Percentiles rank a stretch among this genome's conserved stretches.
Evolutionary conservation across 1,140 invertebrate species (phyloP).

Genomic region (Holotrichia oblita): DNA sequence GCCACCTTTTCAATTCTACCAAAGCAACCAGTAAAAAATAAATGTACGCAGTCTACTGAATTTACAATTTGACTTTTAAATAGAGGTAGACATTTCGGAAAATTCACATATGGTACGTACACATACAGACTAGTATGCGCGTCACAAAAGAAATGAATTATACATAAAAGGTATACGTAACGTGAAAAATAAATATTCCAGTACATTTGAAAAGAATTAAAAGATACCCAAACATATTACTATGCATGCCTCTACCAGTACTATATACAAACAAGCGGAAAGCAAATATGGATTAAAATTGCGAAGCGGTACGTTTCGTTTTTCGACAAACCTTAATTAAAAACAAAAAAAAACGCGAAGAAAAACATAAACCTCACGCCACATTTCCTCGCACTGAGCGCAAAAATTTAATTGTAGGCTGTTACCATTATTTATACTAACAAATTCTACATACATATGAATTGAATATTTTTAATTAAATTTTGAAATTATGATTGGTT

Average conservation of each 20-base stretch:
- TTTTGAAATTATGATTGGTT: too few species aligned
- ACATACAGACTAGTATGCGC: too few species aligned
- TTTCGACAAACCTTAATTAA: conserved; percentile 2
- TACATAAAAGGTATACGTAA: conserved; percentile 6
- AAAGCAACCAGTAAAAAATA: too few species aligned
- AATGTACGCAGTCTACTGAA: too few species aligned
- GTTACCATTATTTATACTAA: too few species aligned
- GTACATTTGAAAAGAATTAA: conserved; percentile 1
- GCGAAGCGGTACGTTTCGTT: background rate
- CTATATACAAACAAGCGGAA: background rate
- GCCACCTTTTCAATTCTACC: too few species aligned
- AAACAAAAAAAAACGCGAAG: conserved; percentile 3
- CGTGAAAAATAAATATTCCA: background rate
- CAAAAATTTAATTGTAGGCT: conserved; percentile 2
- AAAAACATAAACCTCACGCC: background rate
- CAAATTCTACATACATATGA: too few species aligned
- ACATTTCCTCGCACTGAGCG: background rate
- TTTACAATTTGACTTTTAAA: too few species aligned
- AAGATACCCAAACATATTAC: background rate
- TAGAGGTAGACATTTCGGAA: background rate
- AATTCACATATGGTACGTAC: background rate
- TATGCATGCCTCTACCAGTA: background rate
- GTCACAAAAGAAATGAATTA: background rate
- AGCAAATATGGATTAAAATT: conserved; percentile 1
- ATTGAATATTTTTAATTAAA: too few species aligned